Evolutionary conservation across 2,888 invertebrate species (phyloP), one percentile per base, ranked within the genome.

Genomic region (Pyrochroa serraticornis): DNA sequence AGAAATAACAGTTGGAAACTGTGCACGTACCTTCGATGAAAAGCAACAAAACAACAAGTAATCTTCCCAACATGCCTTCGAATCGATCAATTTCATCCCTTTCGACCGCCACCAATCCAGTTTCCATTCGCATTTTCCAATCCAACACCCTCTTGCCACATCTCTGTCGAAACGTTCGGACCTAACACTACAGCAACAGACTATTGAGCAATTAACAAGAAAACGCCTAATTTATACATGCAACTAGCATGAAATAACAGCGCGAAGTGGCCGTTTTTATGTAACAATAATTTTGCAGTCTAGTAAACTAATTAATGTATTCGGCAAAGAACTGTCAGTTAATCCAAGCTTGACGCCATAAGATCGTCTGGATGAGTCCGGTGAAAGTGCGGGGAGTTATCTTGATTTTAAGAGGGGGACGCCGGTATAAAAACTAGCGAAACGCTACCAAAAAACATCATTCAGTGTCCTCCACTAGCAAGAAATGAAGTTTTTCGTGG

Each of bases 201-300:
- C 22, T 45, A 45, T 45, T 34, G 22, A 5, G 22, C 22, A 31
- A 45, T 45, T 35, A 33, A 6, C 44, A 42, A 6, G 9, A n/a
- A 14, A 47, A 33, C 10, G 9, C 33, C 33, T 34, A 49, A 39
- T 39, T 33, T 35, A 50, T 50, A 30, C 37, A 38, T 35, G 41
- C 42, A 47, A n/a, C 10, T n/a, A 57, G 41, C 57, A 46, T 52
- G 47, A 47, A 58, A 43, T 47, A 36, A 32, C 34, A 51, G 9
- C n/a, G 34, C 41, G 48, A 46, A 52, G 35, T 47, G 22, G 41
- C 37, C n/a, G 6, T 38, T 37, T 58, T 59, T 60, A 52, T 52
- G 57, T 60, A 60, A 60, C 13, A 32, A 37, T 44, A 53, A 54
- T 58, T 61, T 61, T 58, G 53, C 58, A 61, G 55, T 53, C 57